A percentile compares a stretch with the other conserved stretches of the same genome.
Evolutionary conservation across 2,113 vertebrate species (phyloP).

Genomic region (Eolophus roseicapilla): DNA sequence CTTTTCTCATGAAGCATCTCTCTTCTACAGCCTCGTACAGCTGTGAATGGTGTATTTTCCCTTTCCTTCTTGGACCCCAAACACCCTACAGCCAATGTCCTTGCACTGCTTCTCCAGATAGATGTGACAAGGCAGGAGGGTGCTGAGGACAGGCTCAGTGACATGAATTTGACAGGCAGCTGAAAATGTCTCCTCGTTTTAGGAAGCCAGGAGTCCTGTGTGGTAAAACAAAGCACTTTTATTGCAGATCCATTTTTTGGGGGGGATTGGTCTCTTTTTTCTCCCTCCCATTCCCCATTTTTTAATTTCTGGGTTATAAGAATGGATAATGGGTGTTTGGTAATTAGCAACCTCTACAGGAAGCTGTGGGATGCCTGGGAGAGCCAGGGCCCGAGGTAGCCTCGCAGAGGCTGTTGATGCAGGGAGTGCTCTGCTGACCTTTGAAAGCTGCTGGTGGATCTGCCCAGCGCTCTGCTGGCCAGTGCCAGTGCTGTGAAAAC

Average conservation of each 20-base stretch:
- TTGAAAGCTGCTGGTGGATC: slow-evolving; percentile 37
- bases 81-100: background rate
- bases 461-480: slow-evolving; percentile 37
- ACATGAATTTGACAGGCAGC: background rate
- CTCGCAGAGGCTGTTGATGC: background rate
- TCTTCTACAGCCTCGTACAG: background rate
- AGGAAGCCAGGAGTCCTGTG: background rate
- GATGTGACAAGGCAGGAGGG: background rate
- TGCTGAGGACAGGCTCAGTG: background rate
- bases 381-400: background rate
- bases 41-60: background rate
- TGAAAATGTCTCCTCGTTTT: background rate
- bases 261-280: no score
- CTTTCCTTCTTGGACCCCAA: background rate
- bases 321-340: background rate
- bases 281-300: background rate
- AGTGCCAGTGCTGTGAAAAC: slow-evolving; percentile 59
- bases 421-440: slow-evolving; percentile 35
- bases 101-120: background rate
- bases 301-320: background rate
- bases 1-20: background rate
- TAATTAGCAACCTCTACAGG: background rate
- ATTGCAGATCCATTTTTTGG: background rate
- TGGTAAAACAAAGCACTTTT: background rate
- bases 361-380: slow-evolving; percentile 15